Percentiles rank a stretch among this genome's conserved stretches.
Evolutionary conservation across 1,140 invertebrate genomes (phyloP).

Genomic region (Drosophila triauraria): DNA sequence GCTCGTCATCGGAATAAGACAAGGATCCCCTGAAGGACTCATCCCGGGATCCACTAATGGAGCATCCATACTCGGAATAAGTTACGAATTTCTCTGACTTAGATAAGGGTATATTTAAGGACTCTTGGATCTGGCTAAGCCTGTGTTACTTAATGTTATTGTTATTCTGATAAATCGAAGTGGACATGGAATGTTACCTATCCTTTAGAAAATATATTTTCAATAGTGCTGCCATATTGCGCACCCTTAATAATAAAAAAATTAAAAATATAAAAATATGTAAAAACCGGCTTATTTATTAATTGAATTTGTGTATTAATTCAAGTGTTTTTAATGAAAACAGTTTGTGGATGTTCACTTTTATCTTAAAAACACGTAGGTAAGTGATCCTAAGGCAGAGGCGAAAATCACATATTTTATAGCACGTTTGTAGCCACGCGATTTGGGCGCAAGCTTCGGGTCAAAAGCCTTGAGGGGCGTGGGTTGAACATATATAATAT

Average conservation of each 20-base stretch:
- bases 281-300: no score
- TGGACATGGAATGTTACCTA: neutral
- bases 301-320: no score
- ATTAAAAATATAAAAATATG: no score
- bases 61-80: neutral
- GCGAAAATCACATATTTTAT: no score
- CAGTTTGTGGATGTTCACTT: no score
- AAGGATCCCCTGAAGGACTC: neutral
- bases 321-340: no score
- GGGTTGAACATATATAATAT: no score
- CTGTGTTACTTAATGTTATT: neutral
- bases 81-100: neutral
- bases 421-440: no score
- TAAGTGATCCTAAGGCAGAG: no score
- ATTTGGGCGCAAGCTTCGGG: no score
- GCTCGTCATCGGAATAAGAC: constrained; percentile 47
- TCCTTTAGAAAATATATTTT: neutral
- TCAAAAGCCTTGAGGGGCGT: no score
- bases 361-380: no score
- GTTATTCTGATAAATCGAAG: neutral
- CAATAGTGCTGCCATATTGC: neutral
- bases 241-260: neutral
- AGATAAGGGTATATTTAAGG: neutral
- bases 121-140: neutral
- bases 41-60: neutral